Evolutionary conservation across 2,888 invertebrate species (phyloP).

Genomic region (Melangyna quadrimaculata): DNA sequence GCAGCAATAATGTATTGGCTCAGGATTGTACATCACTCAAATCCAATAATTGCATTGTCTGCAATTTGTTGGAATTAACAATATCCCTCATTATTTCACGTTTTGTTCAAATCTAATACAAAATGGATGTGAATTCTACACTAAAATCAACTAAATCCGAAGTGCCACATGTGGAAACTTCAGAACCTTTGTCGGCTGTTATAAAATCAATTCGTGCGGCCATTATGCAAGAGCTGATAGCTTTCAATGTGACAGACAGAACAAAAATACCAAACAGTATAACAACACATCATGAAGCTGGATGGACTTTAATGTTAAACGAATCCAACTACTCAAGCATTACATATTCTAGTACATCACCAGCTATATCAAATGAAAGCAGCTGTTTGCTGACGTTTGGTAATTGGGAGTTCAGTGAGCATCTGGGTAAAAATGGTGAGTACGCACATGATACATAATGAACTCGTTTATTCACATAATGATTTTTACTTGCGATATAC

Average conservation of each 20-base stretch:
- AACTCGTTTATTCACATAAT: too few species aligned
- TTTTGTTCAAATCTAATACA: neutral
- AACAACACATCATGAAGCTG: conserved; percentile 22
- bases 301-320: conserved; percentile 19
- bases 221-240: conserved; percentile 72
- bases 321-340: conserved; percentile 50
- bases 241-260: conserved; percentile 48
- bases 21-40: neutral
- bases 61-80: neutral
- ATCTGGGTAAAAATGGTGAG: conserved; percentile 52
- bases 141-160: conserved; percentile 1
- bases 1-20: neutral
- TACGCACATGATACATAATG: too few species aligned
- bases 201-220: conserved; percentile 74
- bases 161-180: neutral
- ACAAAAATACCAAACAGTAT: conserved; percentile 36
- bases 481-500: too few species aligned
- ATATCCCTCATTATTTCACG: neutral
- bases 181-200: conserved; percentile 63
- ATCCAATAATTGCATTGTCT: neutral
- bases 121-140: neutral
- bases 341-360: conserved; percentile 74
- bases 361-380: conserved; percentile 74
- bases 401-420: conserved; percentile 77
- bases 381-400: conserved; percentile 77